Evolutionary conservation across 2,888 invertebrate genomes (phyloP).

Genomic region (Piscicola geometra): DNA sequence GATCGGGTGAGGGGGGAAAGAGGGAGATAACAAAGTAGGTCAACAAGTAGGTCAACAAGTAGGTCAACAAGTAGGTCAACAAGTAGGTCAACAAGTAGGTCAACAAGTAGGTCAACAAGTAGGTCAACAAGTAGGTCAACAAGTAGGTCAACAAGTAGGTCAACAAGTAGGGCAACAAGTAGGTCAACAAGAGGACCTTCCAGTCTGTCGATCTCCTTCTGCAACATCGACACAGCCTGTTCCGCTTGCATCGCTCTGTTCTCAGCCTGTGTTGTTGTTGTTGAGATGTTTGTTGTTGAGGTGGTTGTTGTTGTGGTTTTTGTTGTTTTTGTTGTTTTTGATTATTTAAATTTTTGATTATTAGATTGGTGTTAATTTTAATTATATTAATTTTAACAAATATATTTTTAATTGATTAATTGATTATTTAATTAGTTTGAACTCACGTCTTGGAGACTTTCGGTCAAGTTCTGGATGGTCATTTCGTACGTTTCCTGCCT

Average conservation of each 20-base stretch:
- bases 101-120: too few species aligned
- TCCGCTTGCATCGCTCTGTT: slow-evolving; percentile 99
- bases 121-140: too few species aligned
- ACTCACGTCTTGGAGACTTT: slow-evolving; percentile 31
- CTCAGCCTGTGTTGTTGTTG: slow-evolving; percentile 78
- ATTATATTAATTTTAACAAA: background rate
- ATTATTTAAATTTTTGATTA: background rate
- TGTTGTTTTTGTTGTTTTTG: too few species aligned
- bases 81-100: too few species aligned
- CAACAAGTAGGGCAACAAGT: too few species aligned
- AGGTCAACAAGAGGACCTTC: slow-evolving; percentile 70
- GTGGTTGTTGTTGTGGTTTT: too few species aligned
- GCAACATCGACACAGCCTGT: slow-evolving; percentile 99
- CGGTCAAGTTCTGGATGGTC: slow-evolving; percentile 33
- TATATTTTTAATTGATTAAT: too few species aligned
- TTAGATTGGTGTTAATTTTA: background rate
- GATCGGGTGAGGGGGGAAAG: too few species aligned
- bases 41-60: too few species aligned
- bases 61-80: too few species aligned
- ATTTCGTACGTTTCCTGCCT: slow-evolving; percentile 36
- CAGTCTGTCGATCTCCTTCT: slow-evolving; percentile 99
- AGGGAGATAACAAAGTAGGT: too few species aligned
- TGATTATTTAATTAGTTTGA: background rate
- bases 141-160: too few species aligned
- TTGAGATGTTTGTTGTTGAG: background rate